A percentile compares a stretch with the other conserved stretches of the same genome.
Conservation (phyloP, 2,113 vertebrate genomes). For the Glaucomys volans region DNA sequence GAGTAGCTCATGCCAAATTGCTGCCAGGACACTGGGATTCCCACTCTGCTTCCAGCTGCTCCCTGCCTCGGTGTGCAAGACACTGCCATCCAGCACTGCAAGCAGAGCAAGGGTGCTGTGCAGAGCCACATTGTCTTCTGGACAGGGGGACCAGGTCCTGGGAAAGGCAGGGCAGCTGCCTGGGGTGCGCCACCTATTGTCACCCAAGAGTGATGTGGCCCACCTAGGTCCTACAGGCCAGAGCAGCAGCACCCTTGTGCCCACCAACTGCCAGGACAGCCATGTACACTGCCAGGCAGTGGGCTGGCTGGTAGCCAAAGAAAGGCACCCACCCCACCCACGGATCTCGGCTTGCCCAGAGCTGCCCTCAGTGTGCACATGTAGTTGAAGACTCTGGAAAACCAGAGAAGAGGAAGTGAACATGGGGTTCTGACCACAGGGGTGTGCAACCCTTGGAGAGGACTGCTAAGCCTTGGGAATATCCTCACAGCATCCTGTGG, state of each 20-base stretch:
- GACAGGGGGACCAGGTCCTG: no score
- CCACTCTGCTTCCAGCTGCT: no score
- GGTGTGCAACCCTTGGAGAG: neutral
- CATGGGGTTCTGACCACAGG: neutral
- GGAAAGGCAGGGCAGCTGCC: neutral
- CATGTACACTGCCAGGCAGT: neutral
- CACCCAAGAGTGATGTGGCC: no score
- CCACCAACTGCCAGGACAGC: slow-evolving; percentile 49
- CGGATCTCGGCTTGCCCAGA: neutral
- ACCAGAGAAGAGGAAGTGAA: fast-evolving
- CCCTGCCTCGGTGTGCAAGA: no score
- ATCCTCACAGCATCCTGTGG: fast-evolving
- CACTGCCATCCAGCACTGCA: no score
- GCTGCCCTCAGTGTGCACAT: neutral
- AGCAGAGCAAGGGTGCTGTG: fast-evolving
- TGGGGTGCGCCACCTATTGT: no score
- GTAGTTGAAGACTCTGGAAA: neutral
- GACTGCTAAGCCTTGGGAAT: fast-evolving
- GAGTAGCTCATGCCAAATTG: no score
- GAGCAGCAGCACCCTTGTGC: neutral
- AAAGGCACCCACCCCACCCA: neutral
- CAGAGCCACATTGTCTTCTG: fast-evolving
- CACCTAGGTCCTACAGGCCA: neutral
- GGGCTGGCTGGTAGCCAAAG: neutral
- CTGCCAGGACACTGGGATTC: no score